phyloP scores from a whole-genome alignment of 2,888 invertebrate genomes.

The Allolobophora icterica region DNA sequence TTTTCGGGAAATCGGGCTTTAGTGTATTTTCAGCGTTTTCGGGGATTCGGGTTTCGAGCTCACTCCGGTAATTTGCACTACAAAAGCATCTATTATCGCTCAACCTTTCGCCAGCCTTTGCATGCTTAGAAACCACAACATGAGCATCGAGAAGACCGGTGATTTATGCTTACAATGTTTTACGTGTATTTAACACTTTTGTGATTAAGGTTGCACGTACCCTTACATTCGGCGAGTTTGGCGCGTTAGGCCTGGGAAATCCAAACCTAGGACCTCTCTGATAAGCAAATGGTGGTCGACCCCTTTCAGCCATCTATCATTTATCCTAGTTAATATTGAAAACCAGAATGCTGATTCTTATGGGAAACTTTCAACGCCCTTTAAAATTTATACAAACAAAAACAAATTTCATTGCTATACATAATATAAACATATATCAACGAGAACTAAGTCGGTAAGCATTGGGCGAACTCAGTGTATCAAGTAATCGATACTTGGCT shows the following conservation, averaged over 20 bases:
- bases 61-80: background rate
- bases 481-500: background rate
- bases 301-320: background rate
- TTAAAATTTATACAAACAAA: background rate
- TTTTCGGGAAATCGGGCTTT: too few species aligned
- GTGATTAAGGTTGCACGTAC: background rate
- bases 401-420: background rate
- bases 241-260: conserved; percentile 17
- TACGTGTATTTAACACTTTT: background rate
- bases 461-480: background rate
- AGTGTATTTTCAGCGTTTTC: too few species aligned
- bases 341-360: background rate
- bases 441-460: background rate
- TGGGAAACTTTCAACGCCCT: background rate
- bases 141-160: background rate
- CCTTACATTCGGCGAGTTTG: background rate
- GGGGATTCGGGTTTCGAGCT: too few species aligned
- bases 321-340: background rate
- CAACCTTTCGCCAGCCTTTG: background rate
- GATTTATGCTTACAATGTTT: background rate
- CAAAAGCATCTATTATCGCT: background rate
- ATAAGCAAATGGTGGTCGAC: conserved; percentile 4
- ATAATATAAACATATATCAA: background rate
- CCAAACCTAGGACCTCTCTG: background rate
- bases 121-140: background rate